Evolutionary conservation across 2,113 vertebrate genomes (phyloP), one percentile per base, ranked within the genome.

Genomic region (Fregetta grallaria): DNA sequence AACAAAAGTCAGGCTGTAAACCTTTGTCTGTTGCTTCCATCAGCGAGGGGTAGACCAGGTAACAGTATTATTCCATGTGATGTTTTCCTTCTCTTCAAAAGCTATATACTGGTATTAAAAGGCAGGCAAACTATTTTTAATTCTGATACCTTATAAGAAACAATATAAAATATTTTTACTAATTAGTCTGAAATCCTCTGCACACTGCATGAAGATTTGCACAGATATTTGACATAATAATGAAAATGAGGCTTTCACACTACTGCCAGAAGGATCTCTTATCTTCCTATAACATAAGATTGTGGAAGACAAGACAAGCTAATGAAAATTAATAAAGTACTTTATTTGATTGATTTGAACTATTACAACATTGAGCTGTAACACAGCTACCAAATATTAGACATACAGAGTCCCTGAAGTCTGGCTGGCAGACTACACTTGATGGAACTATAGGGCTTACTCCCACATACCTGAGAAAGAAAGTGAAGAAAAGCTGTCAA

Each of bases 401-500:
- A 74, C 70, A 71, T 61, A 80, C 10, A 76, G 66, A 89, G 30
- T 96, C 71, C 74, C 91, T 79, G 16, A 93, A 92, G 87, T 91
- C 91, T 93, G 94, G 26, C 78, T 96, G 44, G 81, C 94, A 95
- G 92, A 96, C 91, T 62, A 58, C 18, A 65, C 44, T 22, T 79
- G 83, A 92, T 58, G 62, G 90, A 96, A 94, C 70, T 78, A 68
- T 7, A 91, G 56, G 66, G 20, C 63, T 94, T 95, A 90, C 73
- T 92, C 89, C 77, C 84, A 95, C 40, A 85, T 92, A 91, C 93
- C 92, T 95, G 95, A 97, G 95, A 90, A 96, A 94, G 65, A 63
- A 88, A 63, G 68, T 61, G 76, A 94, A 90, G 63, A 63, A 91
- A 89, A 95, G 44, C 79, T 82, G 66, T 85, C 53, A 65, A 79